A percentile compares a stretch with the other conserved stretches of the same genome.
These are phyloP conservation scores for Coregonus ussuriensis DNA, from an alignment of 2,797 vertebrate species.

Conservation along the genomic window DNA sequence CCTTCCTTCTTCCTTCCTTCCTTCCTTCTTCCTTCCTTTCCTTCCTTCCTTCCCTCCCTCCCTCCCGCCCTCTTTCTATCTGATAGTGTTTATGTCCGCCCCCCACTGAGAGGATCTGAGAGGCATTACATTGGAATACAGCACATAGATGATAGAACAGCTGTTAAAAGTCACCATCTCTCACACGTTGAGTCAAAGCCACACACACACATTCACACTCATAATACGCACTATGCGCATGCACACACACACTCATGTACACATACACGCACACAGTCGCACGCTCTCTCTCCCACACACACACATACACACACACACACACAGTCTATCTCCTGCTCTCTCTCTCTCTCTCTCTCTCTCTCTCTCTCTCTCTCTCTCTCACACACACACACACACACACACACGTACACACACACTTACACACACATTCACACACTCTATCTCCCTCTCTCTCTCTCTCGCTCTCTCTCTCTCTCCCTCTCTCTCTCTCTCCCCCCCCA, in stretches of 20 bases:
- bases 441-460: no score
- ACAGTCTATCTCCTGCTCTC: no score
- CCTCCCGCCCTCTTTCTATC: background rate
- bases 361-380: background rate
- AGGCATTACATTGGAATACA: slow-evolving; percentile 47
- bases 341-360: no score
- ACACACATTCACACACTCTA: no score
- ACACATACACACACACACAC: background rate
- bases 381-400: slow-evolving; percentile 29
- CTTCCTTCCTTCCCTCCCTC: background rate
- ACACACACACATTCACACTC: background rate
- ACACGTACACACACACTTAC: background rate
- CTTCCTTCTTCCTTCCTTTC: background rate
- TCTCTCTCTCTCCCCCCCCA: background rate
- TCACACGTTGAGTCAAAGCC: slow-evolving; percentile 28
- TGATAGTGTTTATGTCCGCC: background rate
- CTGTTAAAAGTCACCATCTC: slow-evolving; percentile 57
- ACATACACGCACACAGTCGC: slow-evolving; percentile 26
- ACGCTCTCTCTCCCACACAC: slow-evolving; percentile 31
- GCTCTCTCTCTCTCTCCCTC: background rate
- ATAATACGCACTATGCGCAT: background rate
- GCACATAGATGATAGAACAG: slow-evolving; percentile 56
- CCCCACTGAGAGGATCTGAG: slow-evolving; percentile 47
- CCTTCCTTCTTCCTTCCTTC: background rate
- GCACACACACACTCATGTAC: slow-evolving; percentile 28